Base-by-base conservation (phyloP, 2,797 vertebrate species). In the Lacerta agilis region DNA sequence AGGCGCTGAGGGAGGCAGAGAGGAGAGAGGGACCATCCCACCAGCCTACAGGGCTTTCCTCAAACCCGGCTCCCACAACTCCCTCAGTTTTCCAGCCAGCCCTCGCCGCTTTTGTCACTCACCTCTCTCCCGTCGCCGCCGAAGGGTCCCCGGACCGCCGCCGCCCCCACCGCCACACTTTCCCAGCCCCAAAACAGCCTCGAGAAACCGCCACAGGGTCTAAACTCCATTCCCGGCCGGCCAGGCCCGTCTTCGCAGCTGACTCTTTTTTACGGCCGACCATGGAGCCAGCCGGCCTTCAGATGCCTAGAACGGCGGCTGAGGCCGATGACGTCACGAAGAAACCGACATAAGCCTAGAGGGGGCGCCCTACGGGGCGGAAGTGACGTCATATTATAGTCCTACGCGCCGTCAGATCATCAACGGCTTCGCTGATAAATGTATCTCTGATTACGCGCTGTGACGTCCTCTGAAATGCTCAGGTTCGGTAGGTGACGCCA, bases 221-320 rank as follows among this genome's bases (percentile, higher is more conserved):
- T 27, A 18, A 33, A 38, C 3, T 23, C 7, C 58, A 3, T 13
- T 25, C 58, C 1, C 75, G 6, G 25, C 8, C 67, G 6, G 72
- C 72, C 72, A 79, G 88, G 85, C 85, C 81, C 11, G 17, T n/a
- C 88, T 49, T 43, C 58, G 11, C 80, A 73, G 75, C 79, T 79
- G 79, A 64, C 29, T 71, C 5, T 3, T 20, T 55, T 55, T 55
- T 43, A 7, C 69, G 81, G 33, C 77, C n/a, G 43, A 66, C 89
- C 92, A 91, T 71, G 58, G 5, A 91, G 27, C 1, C 89, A 38
- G 3, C 0, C 85, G 4, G 58, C 61, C 10, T 45, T 73, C 72
- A 1, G 8, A 3, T 13, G 43, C 84, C 84, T 78, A 89, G 88
- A 71, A n/a, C 67, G 8, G n/a, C 55, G 8, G 0, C 36, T 4